Evolutionary conservation across 2,113 vertebrate species (phyloP).

Genomic region (Brachypteracias leptosomus): DNA sequence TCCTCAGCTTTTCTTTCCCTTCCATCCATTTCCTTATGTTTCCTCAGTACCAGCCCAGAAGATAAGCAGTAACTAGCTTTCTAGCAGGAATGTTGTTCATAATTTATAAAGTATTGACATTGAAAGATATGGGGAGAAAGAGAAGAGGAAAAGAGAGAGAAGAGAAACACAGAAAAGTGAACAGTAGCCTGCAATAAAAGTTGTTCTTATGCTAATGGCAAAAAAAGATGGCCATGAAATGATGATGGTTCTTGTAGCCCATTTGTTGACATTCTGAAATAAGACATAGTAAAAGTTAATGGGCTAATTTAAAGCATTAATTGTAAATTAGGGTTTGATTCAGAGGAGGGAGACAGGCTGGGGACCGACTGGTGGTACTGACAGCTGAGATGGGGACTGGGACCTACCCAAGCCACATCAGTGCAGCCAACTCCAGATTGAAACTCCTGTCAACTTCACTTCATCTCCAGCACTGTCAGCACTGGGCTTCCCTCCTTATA

Average conservation of each 20-base stretch:
- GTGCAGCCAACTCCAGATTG: not conserved
- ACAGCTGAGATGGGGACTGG: not conserved
- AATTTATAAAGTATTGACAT: not conserved
- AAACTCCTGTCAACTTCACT: not conserved
- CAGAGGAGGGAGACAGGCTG: not conserved
- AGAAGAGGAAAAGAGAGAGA: not conserved
- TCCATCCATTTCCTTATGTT: not conserved
- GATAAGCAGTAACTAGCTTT: not conserved
- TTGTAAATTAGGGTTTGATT: not conserved
- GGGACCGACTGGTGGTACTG: not conserved
- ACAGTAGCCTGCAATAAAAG: not conserved
- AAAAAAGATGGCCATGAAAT: not conserved
- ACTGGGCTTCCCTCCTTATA: not conserved
- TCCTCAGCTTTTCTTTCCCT: not conserved
- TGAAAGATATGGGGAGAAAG: not conserved
- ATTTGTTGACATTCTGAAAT: slow-evolving; percentile 4
- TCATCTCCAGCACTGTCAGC: not conserved
- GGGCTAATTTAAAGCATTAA: not conserved
- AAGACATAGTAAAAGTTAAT: not conserved
- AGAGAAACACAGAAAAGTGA: not conserved
- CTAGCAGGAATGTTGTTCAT: not conserved
- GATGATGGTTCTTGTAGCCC: not conserved
- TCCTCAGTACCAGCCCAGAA: not conserved
- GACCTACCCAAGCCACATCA: not conserved
- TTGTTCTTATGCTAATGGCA: not conserved